A percentile compares a stretch with the other conserved stretches of the same genome.
Evolutionary conservation across 2,888 invertebrate species (phyloP).

Genomic region (Limnephilus marmoratus): DNA sequence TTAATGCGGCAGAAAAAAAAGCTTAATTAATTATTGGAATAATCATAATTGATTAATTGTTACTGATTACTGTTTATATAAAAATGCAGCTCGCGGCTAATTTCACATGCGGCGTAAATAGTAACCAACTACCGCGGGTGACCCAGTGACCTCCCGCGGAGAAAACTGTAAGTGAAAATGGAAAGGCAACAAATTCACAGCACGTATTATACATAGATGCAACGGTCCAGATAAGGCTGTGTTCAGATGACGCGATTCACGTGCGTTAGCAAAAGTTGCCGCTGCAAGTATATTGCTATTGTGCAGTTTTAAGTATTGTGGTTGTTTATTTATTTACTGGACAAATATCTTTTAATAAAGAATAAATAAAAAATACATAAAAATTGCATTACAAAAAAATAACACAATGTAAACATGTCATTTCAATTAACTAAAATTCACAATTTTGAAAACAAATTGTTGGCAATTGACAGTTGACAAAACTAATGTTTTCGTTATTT

Average conservation of each 20-base stretch:
- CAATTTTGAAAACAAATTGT: too few relatives aligned
- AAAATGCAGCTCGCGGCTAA: neutral
- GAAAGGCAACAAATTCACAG: conserved; percentile 11
- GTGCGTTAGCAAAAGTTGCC: neutral
- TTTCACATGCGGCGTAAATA: neutral
- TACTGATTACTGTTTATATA: neutral
- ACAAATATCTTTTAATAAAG: too few relatives aligned
- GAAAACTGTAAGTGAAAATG: conserved; percentile 45
- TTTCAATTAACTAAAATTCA: too few relatives aligned
- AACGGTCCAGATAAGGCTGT: neutral
- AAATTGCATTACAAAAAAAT: too few relatives aligned
- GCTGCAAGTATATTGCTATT: neutral
- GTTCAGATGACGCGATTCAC: neutral
- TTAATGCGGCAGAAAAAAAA: neutral
- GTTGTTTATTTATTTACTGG: too few relatives aligned
- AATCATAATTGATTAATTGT: neutral
- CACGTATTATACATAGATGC: neutral
- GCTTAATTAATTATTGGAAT: neutral
- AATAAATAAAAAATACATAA: too few relatives aligned
- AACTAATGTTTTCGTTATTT: too few relatives aligned
- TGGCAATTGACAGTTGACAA: too few relatives aligned
- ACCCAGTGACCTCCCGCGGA: conserved; percentile 32
- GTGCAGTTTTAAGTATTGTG: too few relatives aligned
- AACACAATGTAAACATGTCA: too few relatives aligned
- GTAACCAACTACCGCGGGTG: neutral